Evolutionary conservation across 2,888 invertebrate genomes (phyloP), one percentile per base, ranked within the genome.

Genomic region (Brachyopa scutellaris): DNA sequence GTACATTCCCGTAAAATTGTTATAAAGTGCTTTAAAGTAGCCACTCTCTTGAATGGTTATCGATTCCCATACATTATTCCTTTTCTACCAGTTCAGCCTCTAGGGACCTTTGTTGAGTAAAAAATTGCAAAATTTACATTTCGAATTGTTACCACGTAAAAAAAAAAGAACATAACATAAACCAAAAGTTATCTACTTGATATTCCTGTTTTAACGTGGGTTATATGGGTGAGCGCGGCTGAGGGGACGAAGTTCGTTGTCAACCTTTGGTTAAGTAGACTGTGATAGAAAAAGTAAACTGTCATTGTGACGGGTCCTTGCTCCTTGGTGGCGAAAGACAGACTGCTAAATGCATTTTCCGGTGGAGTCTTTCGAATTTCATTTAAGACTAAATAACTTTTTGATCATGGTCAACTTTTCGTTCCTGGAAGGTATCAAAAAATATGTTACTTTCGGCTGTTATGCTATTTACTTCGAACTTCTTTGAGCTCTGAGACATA

Each of bases 91-190:
- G 17, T 64, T 47, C 69, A 42, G 69, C 82, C 82, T 82, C 76
- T 47, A 17, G 77, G 82, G 82, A 82, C 66, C 57, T 82, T 70
- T 77, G 82, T 82, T 72, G 72, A 77, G 77, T 57, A 61, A 66
- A 57, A n/a, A 74, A 66, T 59, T 59, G 38, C 57, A 57, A 82
- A 82, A 82, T 82, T 82, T 82, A 82, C 82, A 82, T 82, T 76
- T 82, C 70, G 82, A 82, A 82, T 82, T 76, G 66, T 66, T 61
- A 17, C 77, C 82, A 77, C 64, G 40, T 53, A 49, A 29, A 61
- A 45, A 23, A 51, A 59, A 55, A 47, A 57, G 36, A 31, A 26
- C 26, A n/a, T n/a, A n/a, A n/a, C n/a, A n/a, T 6, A 26, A 5
- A 15, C 11, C 23, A 55, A 64, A 70, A 76, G 70, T 82, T 82